Evolutionary conservation across 2,113 vertebrate species (phyloP).

Genomic region (Calidris pygmaea): DNA sequence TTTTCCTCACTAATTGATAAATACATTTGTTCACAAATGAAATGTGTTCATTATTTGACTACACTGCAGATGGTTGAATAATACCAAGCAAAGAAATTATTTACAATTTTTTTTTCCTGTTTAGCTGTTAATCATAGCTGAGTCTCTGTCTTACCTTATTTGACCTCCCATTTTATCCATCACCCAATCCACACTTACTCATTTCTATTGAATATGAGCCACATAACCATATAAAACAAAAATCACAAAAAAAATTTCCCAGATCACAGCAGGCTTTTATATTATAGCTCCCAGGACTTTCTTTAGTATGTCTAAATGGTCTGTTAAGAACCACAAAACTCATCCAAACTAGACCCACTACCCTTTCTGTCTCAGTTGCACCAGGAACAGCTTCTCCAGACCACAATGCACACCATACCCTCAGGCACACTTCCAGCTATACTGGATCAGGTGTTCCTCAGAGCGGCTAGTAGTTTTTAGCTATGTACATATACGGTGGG

Average conservation of each 20-base stretch:
- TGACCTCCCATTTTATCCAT: not conserved
- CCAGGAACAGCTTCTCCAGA: not conserved
- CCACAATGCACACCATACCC: fast-evolving
- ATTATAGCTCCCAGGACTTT: not conserved
- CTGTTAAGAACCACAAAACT: not conserved
- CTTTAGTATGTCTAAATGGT: not conserved
- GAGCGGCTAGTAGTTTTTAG: not conserved
- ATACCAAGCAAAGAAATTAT: not conserved
- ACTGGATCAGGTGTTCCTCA: not conserved
- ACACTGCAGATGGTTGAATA: not conserved
- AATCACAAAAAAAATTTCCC: fast-evolving
- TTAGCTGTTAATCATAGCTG: not conserved
- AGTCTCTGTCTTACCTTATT: not conserved
- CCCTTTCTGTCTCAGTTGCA: not conserved
- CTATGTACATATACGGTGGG: fast-evolving
- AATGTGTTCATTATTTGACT: not conserved
- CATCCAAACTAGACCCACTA: not conserved
- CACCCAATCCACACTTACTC: not conserved
- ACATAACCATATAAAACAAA: not conserved
- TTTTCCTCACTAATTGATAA: not conserved
- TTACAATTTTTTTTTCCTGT: not conserved
- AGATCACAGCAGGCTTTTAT: not conserved
- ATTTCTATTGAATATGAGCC: not conserved
- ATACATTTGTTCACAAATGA: conserved; percentile 6
- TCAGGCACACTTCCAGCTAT: not conserved